phyloP scores from a whole-genome alignment of 1,140 invertebrate genomes.

The Rhopalosiphum padi region DNA sequence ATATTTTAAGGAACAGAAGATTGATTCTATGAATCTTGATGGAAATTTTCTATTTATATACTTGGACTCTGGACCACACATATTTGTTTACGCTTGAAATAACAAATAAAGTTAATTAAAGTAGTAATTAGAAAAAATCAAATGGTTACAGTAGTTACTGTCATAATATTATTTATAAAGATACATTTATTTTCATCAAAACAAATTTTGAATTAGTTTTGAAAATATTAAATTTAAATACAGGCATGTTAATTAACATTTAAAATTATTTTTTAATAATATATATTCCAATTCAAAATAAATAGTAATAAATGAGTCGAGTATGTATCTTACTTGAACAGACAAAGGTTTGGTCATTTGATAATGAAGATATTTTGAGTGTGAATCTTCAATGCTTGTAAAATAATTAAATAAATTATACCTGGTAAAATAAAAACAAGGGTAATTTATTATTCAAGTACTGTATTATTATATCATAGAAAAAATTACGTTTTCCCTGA shows the following conservation, averaged over 20 bases:
- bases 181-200: not conserved
- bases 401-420: conserved; percentile 49
- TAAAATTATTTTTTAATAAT: not conserved
- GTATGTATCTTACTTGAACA: conserved; percentile 29
- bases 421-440: not conserved
- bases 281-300: not conserved
- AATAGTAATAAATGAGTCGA: not conserved
- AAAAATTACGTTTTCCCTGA: conserved; percentile 37
- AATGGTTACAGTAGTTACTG: not conserved
- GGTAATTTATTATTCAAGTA: not conserved
- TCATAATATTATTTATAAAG: not conserved
- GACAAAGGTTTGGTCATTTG: conserved; percentile 44
- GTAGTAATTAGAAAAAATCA: not conserved
- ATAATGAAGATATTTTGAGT: conserved; percentile 45
- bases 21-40: not conserved
- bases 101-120: not conserved
- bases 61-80: not conserved
- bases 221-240: not conserved
- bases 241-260: not conserved
- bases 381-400: conserved; percentile 39
- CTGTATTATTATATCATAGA: not conserved
- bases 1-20: not conserved
- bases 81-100: not conserved
- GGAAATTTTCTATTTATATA: too few species aligned
- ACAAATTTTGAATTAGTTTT: not conserved